phyloP scores from a whole-genome alignment of 2,888 invertebrate genomes.

The Auanema sp. region DNA sequence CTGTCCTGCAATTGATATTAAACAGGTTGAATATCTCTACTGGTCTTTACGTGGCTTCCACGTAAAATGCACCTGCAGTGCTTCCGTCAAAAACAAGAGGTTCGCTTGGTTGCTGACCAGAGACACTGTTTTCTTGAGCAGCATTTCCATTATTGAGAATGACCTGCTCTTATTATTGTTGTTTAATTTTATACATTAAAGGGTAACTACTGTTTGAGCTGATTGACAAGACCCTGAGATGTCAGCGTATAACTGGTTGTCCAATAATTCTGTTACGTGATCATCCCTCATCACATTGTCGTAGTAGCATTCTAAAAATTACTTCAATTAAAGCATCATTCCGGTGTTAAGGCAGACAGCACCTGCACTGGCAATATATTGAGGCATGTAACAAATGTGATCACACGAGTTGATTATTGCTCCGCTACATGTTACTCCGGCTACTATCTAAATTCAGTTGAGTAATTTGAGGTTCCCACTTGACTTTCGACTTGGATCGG shows the following conservation, averaged over 20 bases:
- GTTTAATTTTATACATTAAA: too few species aligned
- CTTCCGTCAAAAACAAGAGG: too few species aligned
- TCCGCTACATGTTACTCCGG: slow-evolving; percentile 46
- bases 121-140: too few species aligned
- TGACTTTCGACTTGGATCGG: slow-evolving; percentile 21
- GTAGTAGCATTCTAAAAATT: too few species aligned
- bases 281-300: too few species aligned
- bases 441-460: slow-evolving; percentile 28
- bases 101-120: too few species aligned
- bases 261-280: not conserved
- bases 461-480: not conserved
- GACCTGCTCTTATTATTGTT: too few species aligned
- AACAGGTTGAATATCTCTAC: too few species aligned
- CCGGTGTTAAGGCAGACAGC: slow-evolving; percentile 1
- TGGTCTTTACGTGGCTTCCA: not conserved
- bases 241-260: not conserved
- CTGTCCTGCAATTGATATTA: too few species aligned
- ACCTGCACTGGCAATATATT: slow-evolving; percentile 34
- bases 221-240: not conserved
- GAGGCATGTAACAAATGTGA: slow-evolving; percentile 47
- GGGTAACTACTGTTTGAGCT: too few species aligned
- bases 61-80: not conserved
- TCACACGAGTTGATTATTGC: slow-evolving; percentile 25
- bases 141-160: too few species aligned
- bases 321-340: too few species aligned